Evolutionary conservation across 2,113 vertebrate genomes (phyloP).

Genomic region (Entomyzon cyanotis): DNA sequence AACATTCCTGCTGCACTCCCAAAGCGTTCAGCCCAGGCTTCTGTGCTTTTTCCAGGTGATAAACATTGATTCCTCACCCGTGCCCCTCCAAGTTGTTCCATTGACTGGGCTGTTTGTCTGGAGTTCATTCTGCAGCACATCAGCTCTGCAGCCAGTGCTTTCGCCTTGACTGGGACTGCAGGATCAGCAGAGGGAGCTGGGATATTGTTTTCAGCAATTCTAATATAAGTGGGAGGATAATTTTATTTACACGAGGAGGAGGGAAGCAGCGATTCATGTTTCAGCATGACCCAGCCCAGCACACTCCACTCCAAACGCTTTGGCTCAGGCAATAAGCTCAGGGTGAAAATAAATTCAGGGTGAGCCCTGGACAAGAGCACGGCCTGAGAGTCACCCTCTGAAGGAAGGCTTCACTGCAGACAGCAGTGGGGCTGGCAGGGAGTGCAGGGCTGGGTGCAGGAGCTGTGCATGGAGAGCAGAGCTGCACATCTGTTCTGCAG

Average conservation of each 20-base stretch:
- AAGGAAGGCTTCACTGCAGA: neutral
- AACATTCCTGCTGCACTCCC: neutral
- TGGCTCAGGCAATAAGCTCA: neutral
- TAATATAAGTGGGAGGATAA: neutral
- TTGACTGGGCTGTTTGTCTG: neutral
- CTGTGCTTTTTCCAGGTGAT: neutral
- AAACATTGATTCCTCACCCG: neutral
- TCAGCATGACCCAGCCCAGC: neutral
- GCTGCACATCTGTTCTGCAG: neutral
- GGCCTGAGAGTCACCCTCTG: neutral
- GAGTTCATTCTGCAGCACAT: neutral
- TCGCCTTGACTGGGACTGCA: neutral
- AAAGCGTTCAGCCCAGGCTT: neutral
- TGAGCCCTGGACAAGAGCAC: neutral
- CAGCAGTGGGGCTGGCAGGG: neutral
- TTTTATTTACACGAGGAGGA: slow-evolving; percentile 18
- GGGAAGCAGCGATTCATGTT: neutral
- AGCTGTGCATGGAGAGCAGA: neutral
- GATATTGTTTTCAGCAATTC: neutral
- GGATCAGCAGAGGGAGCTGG: slow-evolving; percentile 54
- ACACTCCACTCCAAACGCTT: neutral
- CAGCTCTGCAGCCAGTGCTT: neutral
- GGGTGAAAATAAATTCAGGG: neutral
- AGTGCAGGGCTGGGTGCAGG: neutral
- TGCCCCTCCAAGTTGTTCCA: neutral